A percentile compares a stretch with the other conserved stretches of the same genome.
phyloP scores from a whole-genome alignment of 2,113 vertebrate species.

The Nyctereutes procyonoides region DNA sequence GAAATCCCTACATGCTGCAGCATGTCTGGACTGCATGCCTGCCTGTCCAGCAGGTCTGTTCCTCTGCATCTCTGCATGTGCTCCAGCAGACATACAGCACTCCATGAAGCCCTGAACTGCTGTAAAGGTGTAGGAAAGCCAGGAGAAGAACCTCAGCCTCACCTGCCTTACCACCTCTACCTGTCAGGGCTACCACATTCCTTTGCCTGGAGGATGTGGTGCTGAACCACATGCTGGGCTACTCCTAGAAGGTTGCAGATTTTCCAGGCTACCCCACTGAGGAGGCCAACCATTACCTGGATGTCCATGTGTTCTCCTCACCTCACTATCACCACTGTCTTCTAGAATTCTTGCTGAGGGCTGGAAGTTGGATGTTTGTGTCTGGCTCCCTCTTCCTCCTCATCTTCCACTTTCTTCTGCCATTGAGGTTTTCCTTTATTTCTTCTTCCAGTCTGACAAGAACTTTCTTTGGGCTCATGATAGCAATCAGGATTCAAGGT shows the following conservation, averaged over 20 bases:
- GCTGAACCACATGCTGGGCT: not conserved
- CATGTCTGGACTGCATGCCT: not conserved
- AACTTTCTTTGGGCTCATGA: not conserved
- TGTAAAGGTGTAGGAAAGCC: not conserved
- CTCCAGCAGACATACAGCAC: not conserved
- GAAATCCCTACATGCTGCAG: not conserved
- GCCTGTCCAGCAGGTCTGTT: not conserved
- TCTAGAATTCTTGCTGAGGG: not conserved
- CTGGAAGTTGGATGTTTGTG: not conserved
- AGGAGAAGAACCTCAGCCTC: not conserved
- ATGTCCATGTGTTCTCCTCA: accelerated
- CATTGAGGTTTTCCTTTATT: not conserved
- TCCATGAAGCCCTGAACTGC: not conserved
- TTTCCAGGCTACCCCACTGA: not conserved
- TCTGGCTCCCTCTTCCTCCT: not conserved
- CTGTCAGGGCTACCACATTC: not conserved
- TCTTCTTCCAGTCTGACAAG: not conserved
- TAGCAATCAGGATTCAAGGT: not conserved
- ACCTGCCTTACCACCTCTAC: not conserved
- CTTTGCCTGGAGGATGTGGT: too few species aligned
- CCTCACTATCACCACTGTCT: not conserved
- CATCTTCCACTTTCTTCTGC: not conserved
- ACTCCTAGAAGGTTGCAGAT: too few species aligned
- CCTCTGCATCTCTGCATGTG: not conserved
- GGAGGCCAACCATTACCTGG: not conserved